Conservation (phyloP, 2,797 vertebrate genomes). For the Micropoecilia bifurca region DNA sequence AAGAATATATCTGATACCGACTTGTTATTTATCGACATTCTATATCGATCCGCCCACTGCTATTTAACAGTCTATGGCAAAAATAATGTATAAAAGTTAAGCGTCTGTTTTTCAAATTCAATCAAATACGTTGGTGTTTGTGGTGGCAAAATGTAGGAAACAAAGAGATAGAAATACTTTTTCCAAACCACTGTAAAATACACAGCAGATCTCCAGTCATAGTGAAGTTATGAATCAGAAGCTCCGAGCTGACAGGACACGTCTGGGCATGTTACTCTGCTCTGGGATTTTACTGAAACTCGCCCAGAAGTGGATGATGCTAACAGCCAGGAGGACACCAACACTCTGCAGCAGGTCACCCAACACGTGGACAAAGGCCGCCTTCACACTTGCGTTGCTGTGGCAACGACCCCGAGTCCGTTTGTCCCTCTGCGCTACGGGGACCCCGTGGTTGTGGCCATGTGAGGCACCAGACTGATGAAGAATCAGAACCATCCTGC, state of each 20-base stretch:
- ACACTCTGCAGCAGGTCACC: constrained; percentile 93
- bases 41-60: background rate
- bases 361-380: constrained; percentile 90
- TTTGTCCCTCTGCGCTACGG: constrained; percentile 56
- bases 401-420: constrained; percentile 49
- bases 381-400: constrained; percentile 87
- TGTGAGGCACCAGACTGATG: constrained; percentile 85
- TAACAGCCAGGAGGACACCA: constrained; percentile 87
- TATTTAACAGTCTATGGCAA: background rate
- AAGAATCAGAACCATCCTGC: constrained; percentile 89
- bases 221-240: background rate
- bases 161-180: background rate
- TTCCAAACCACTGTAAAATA: background rate
- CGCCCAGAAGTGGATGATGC: constrained; percentile 89
- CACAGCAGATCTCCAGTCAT: background rate
- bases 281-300: constrained; percentile 21
- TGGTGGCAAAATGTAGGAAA: background rate
- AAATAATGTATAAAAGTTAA: background rate
- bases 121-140: background rate
- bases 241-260: background rate
- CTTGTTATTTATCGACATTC: too few species aligned
- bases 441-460: constrained; percentile 75
- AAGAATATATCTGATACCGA: too few species aligned
- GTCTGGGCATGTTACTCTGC: background rate
- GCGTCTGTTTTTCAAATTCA: background rate